Conservation (phyloP, 2,888 invertebrate genomes). For the Acanthosepion pharaonis region DNA sequence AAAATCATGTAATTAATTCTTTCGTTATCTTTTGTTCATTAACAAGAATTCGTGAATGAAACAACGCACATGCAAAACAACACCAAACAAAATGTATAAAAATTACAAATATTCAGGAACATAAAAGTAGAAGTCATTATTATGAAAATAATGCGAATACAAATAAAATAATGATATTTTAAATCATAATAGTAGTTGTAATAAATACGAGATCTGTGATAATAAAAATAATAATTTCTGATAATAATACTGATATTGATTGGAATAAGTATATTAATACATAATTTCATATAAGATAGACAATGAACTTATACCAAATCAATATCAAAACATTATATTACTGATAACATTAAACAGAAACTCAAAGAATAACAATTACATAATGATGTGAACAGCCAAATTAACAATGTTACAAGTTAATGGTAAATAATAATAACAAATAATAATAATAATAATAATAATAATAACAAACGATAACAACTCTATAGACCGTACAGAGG, state of each 20-base stretch:
- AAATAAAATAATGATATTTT: neutral
- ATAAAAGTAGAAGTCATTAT: neutral
- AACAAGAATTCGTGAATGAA: neutral
- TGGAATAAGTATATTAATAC: neutral
- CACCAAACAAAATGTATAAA: neutral
- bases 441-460: neutral
- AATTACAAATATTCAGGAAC: neutral
- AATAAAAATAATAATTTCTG: neutral
- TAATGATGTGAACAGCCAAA: neutral
- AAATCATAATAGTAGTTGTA: neutral
- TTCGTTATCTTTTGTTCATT: neutral
- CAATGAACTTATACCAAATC: neutral
- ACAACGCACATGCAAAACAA: neutral
- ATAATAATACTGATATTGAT: neutral
- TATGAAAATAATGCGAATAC: neutral
- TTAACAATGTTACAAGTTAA: neutral
- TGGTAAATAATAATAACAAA: constrained; percentile 24
- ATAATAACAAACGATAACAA: neutral
- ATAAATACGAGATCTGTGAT: neutral
- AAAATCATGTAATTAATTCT: neutral
- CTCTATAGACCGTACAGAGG: neutral
- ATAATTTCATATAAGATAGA: neutral
- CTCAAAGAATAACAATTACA: neutral
- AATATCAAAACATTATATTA: neutral
- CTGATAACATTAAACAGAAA: neutral